Conservation (phyloP, 2,113 vertebrate species). For the Pollimyrus isidori region DNA sequence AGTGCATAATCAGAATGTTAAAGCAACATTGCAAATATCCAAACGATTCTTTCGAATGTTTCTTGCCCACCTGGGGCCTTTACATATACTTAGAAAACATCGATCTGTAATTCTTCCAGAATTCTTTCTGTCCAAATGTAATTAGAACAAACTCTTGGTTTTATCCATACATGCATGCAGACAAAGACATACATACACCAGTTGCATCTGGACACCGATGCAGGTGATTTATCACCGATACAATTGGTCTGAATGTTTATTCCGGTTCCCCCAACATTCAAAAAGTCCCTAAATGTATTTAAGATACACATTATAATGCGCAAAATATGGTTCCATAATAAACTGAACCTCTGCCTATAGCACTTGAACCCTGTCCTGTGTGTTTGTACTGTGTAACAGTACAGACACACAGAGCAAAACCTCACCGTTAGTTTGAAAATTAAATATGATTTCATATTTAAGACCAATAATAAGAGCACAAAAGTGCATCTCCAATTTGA, state of each 20-base stretch:
- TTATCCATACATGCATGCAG: background rate
- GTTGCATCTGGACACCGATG: background rate
- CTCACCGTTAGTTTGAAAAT: background rate
- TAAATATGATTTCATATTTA: background rate
- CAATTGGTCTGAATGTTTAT: background rate
- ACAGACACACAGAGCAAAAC: background rate
- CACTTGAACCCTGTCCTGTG: background rate
- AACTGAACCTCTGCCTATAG: background rate
- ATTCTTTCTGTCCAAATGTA: background rate
- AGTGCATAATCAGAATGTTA: background rate
- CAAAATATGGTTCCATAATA: background rate
- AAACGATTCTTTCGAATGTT: background rate
- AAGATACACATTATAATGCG: background rate
- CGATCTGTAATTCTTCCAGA: background rate
- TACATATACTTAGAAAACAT: background rate
- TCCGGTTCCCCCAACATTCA: background rate
- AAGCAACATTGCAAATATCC: background rate
- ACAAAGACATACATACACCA: background rate
- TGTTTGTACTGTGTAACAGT: background rate
- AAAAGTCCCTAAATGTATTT: background rate
- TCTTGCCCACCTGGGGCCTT: background rate
- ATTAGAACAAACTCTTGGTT: background rate
- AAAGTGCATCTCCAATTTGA: background rate
- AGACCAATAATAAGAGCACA: background rate
- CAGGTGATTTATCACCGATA: background rate